A percentile compares a stretch with the other conserved stretches of the same genome.
These are phyloP conservation scores for Neria commutata DNA, from an alignment of 2,888 invertebrate species.

Conservation along the genomic window DNA sequence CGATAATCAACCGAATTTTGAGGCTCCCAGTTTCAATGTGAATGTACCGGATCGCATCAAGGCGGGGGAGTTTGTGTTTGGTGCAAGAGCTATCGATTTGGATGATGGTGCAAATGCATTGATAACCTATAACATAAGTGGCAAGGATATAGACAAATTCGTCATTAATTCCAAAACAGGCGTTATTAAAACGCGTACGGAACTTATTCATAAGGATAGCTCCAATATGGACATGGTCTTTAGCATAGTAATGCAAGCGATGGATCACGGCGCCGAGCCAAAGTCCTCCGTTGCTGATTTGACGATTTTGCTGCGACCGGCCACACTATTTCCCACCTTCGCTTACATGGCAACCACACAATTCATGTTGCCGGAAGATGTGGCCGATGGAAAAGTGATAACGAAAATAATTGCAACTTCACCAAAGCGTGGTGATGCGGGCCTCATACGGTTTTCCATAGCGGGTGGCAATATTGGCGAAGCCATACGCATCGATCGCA, in stretches of 20 bases:
- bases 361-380: conserved; percentile 81
- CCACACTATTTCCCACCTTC: conserved; percentile 81
- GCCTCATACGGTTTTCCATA: conserved; percentile 78
- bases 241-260: conserved; percentile 77
- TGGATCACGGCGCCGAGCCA: conserved; percentile 76
- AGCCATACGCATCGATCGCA: conserved; percentile 79
- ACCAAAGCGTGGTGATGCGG: conserved; percentile 76
- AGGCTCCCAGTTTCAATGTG: conserved; percentile 75
- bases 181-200: conserved; percentile 80
- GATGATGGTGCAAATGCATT: conserved; percentile 84
- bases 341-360: conserved; percentile 72
- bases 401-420: conserved; percentile 79
- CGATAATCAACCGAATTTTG: conserved; percentile 83
- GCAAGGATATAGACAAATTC: conserved; percentile 80
- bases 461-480: conserved; percentile 94
- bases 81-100: conserved; percentile 83
- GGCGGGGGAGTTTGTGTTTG: conserved; percentile 86
- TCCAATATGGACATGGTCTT: conserved; percentile 68
- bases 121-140: conserved; percentile 78
- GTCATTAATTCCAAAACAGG: conserved; percentile 81
- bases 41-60: conserved; percentile 82
- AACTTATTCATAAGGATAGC: conserved; percentile 60
- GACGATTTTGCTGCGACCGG: conserved; percentile 76
- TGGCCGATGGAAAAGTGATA: conserved; percentile 76
- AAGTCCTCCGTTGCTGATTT: conserved; percentile 77